Evolutionary conservation across 2,797 vertebrate species (phyloP).

Genomic region (Propithecus perrieri): DNA sequence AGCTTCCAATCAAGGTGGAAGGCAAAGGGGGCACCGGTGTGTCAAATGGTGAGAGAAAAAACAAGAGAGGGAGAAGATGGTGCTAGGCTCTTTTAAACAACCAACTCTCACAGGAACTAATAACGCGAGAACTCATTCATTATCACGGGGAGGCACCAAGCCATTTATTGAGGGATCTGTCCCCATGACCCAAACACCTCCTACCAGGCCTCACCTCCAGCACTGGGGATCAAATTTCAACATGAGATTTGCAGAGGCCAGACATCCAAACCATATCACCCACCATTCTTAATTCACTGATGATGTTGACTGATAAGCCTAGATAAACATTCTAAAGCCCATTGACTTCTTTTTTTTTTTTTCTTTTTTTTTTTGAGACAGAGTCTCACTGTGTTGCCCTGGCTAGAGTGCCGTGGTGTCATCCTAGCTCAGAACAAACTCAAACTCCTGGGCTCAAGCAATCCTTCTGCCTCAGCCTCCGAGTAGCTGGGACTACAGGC

Average conservation of each 20-base stretch:
- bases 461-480: too few relatives aligned
- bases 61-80: not conserved
- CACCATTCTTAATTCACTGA: slow-evolving; percentile 44
- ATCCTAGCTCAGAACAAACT: too few relatives aligned
- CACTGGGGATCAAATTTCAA: not conserved
- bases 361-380: too few relatives aligned
- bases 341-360: too few relatives aligned
- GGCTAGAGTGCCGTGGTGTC: too few relatives aligned
- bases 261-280: not conserved
- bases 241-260: not conserved
- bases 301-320: slow-evolving; percentile 43
- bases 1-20: not conserved
- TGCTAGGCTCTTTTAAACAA: not conserved
- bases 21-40: not conserved
- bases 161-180: not conserved
- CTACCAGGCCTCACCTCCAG: not conserved
- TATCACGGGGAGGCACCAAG: not conserved
- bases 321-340: slow-evolving; percentile 58
- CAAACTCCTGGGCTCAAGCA: too few relatives aligned
- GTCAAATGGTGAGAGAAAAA: not conserved
- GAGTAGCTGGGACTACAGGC: too few relatives aligned
- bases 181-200: not conserved
- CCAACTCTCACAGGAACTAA: not conserved
- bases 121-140: not conserved
- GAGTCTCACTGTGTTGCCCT: too few relatives aligned